Conservation (phyloP, 2,888 invertebrate genomes). For the Microplitis manilae region DNA sequence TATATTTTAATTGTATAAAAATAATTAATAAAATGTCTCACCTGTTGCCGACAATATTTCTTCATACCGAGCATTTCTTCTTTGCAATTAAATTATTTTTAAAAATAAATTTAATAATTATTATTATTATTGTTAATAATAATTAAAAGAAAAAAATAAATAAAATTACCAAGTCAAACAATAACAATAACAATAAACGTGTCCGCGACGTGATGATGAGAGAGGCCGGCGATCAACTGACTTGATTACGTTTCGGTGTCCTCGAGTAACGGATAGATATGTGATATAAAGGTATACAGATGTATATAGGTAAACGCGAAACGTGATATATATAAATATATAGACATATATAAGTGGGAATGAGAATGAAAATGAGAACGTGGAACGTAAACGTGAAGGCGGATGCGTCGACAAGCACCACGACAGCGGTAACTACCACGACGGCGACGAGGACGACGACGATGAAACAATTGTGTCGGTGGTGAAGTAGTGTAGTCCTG, state of each 20-base stretch:
- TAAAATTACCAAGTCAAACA: background rate
- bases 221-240: constrained; percentile 35
- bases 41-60: constrained; percentile 15
- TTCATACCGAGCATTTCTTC: background rate
- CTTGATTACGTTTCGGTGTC: constrained; percentile 23
- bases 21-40: constrained; percentile 6
- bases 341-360: background rate
- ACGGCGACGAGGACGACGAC: constrained; percentile 13
- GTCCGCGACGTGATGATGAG: constrained; percentile 15
- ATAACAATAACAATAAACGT: background rate
- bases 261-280: constrained; percentile 8
- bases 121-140: background rate
- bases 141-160: background rate
- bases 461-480: constrained; percentile 27
- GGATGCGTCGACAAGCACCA: constrained; percentile 21
- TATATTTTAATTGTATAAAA: too few relatives aligned
- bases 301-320: background rate
- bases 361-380: constrained; percentile 9
- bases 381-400: background rate
- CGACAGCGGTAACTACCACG: constrained; percentile 20
- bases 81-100: background rate
- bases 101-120: background rate
- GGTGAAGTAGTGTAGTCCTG: constrained; percentile 50
- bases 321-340: background rate
- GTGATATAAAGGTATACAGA: background rate